Base-by-base conservation (phyloP, 2,113 vertebrate genomes). In the Lepus timidus region DNA sequence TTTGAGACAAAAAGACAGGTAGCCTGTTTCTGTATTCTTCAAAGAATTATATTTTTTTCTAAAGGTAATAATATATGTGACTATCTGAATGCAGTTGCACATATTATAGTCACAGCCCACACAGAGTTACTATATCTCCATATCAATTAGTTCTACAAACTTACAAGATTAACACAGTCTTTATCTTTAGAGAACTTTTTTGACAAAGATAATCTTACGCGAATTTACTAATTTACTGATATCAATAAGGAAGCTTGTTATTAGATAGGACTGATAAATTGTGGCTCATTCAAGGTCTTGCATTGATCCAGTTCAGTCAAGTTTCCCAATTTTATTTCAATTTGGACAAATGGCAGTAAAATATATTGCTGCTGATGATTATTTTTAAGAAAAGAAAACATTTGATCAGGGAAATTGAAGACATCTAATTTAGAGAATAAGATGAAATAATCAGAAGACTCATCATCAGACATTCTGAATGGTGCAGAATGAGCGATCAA, bases 161-260 rank as follows among this genome's bases (percentile, higher is more conserved):
- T 31, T 81, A 14, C 65, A 89, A 44, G 31, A 81, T 58, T 17
- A 88, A 67, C 76, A 88, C 44, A 62, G 39, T 14, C 17, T 74
- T 9, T 81, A 81, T 36, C 36, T 93, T 58, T 82, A 80, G 27
- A 81, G 27, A 92, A 17, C 17, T 75, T 93, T 65, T 6, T 91
- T 84, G 29, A 74, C 49, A 94, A 89, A 73, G 29, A 84, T 7
- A 86, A 44, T 9, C 75, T 94, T 61, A 39, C 11, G 51, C 79
- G 1, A 39, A 49, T 70, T 94, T 93, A 91, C 61, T 93, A 36
- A 76, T 83, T 91, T 88, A 79, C 81, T 64, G 33, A 88, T 71
- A 86, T 44, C 64, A 22, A 12, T 65, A 88, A 86, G 19, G 14
- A 71, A 75, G 9, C 0, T 55, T 96, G 95, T 85, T 65, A 61